Evolutionary conservation across 1,140 invertebrate species (phyloP).

Genomic region (Aculops lycopersici): DNA sequence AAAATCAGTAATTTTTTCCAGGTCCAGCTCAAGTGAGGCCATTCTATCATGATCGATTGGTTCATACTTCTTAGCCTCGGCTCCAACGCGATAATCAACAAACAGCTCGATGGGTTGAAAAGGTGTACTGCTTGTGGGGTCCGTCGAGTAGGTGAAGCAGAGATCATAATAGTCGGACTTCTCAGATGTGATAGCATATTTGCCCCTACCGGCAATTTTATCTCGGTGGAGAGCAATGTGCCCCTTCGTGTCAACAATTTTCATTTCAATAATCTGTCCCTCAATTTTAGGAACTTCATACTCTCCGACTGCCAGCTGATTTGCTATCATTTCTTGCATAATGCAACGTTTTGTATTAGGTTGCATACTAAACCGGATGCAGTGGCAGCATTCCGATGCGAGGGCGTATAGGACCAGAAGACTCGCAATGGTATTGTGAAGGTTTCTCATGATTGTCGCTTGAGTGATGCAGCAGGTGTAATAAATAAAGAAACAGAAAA

Average conservation of each 20-base stretch:
- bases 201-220: constrained; percentile 52
- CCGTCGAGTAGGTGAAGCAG: constrained; percentile 59
- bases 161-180: constrained; percentile 87
- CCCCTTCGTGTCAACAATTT: constrained; percentile 73
- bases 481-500: too few relatives aligned
- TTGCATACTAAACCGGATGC: constrained; percentile 47
- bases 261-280: constrained; percentile 30
- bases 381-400: too few relatives aligned
- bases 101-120: constrained; percentile 37
- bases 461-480: too few relatives aligned
- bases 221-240: constrained; percentile 69
- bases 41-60: constrained; percentile 90
- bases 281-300: constrained; percentile 53
- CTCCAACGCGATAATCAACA: constrained; percentile 57
- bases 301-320: constrained; percentile 76
- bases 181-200: constrained; percentile 87
- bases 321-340: constrained; percentile 75
- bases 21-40: constrained; percentile 81
- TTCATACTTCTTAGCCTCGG: constrained; percentile 86
- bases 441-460: too few relatives aligned
- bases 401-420: too few relatives aligned
- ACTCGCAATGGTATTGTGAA: too few relatives aligned
- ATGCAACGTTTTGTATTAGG: constrained; percentile 68
- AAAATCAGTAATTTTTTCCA: constrained; percentile 75
- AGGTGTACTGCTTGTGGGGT: constrained; percentile 20